These are phyloP conservation scores for Hydropsyche betteni DNA, from an alignment of 2,888 invertebrate species.

Conservation along the genomic window DNA sequence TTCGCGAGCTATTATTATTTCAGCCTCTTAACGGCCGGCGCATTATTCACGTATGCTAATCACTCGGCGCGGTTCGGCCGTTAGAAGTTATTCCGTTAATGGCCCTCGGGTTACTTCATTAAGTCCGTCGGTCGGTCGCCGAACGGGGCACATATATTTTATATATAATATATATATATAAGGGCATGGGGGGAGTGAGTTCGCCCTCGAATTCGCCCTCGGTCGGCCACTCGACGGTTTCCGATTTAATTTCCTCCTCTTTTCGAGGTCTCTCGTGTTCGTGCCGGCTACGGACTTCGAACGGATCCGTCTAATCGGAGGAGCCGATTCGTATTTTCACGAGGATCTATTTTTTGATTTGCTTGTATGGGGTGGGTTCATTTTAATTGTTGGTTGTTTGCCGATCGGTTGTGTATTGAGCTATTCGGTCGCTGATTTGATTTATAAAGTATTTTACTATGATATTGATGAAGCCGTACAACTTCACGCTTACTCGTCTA, in stretches of 20 bases:
- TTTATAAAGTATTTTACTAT: too few species aligned
- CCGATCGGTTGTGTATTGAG: too few species aligned
- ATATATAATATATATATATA: neutral
- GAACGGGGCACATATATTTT: too few species aligned
- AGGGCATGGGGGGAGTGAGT: slow-evolving; percentile 6
- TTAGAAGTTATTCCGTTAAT: slow-evolving; percentile 41
- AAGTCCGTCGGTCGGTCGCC: slow-evolving; percentile 25
- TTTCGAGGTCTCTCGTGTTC: neutral
- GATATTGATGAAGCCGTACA: too few species aligned
- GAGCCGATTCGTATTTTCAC: too few species aligned
- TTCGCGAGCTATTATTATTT: neutral
- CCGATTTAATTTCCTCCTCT: slow-evolving; percentile 45
- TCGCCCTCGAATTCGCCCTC: neutral
- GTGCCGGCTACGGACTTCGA: neutral
- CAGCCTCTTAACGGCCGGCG: slow-evolving; percentile 20
- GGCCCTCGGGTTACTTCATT: slow-evolving; percentile 41
- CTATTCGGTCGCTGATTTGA: too few species aligned
- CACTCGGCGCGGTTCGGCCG: slow-evolving; percentile 39
- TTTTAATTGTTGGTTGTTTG: too few species aligned
- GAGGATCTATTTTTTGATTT: too few species aligned
- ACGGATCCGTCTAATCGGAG: too few species aligned
- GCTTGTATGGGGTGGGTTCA: too few species aligned
- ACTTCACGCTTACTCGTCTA: too few species aligned
- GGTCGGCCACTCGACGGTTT: slow-evolving; percentile 30
- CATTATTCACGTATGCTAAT: slow-evolving; percentile 43